A percentile compares a stretch with the other conserved stretches of the same genome.
These are phyloP conservation scores for Acromyrmex heyeri DNA, from an alignment of 1,140 invertebrate species.

Conservation along the genomic window DNA sequence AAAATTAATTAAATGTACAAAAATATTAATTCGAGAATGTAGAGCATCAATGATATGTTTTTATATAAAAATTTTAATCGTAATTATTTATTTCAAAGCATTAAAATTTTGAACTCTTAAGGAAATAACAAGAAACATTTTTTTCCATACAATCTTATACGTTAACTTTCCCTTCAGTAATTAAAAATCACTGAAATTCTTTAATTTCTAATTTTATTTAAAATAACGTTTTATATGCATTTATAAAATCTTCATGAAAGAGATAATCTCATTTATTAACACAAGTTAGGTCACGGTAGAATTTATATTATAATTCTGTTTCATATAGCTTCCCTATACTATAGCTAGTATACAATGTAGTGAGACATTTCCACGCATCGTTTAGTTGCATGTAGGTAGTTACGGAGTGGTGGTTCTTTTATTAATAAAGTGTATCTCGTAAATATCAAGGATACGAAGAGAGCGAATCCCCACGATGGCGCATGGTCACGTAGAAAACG, in stretches of 20 bases:
- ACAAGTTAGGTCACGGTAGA: background rate
- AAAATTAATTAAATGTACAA: background rate
- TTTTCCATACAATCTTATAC: background rate
- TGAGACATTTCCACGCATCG: slow-evolving; percentile 56
- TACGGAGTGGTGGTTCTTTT: slow-evolving; percentile 41
- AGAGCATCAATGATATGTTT: background rate
- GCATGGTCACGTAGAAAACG: slow-evolving; percentile 72
- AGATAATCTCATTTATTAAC: slow-evolving; percentile 14
- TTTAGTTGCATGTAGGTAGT: slow-evolving; percentile 35
- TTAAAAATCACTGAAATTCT: background rate
- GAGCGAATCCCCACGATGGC: slow-evolving; percentile 20
- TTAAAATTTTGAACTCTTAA: background rate
- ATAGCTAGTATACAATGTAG: background rate
- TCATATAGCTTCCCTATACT: background rate
- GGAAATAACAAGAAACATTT: background rate
- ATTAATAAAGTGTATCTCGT: slow-evolving; percentile 64
- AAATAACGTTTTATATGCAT: background rate
- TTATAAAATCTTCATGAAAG: slow-evolving; percentile 24
- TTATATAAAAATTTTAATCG: background rate
- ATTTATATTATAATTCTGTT: slow-evolving; percentile 3
- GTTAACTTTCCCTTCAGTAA: background rate
- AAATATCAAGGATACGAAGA: slow-evolving; percentile 54
- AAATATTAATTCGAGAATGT: background rate
- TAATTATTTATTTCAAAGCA: background rate
- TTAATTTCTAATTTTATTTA: background rate